Percentiles rank a stretch among this genome's conserved stretches.
Conservation (phyloP, 2,888 invertebrate genomes). For the Desoria tigrina region DNA sequence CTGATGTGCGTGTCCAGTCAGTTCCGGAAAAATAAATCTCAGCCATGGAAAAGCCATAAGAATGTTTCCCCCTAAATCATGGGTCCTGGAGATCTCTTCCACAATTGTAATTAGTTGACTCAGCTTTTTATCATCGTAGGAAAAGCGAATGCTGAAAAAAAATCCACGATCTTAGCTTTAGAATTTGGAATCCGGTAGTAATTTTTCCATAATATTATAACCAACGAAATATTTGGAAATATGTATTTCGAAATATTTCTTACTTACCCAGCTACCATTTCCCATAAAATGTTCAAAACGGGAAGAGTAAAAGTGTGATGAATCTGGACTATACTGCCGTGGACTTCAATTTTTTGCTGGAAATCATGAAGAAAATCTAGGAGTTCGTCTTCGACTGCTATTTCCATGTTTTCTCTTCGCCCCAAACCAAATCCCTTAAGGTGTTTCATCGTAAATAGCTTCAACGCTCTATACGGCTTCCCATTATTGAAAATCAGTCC, state of each 20-base stretch:
- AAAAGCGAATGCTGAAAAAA: slow-evolving; percentile 28
- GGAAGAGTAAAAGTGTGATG: slow-evolving; percentile 48
- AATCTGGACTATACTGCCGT: slow-evolving; percentile 30
- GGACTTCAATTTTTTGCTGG: slow-evolving; percentile 19
- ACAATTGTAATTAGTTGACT: slow-evolving; percentile 38
- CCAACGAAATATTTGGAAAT: background rate
- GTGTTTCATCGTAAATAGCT: slow-evolving; percentile 41
- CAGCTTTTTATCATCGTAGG: slow-evolving; percentile 45
- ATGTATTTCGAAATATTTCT: no score
- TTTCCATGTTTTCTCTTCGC: slow-evolving; percentile 44
- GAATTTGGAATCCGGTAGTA: no score
- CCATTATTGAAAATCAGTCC: slow-evolving; percentile 51
- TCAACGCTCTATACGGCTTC: slow-evolving; percentile 40
- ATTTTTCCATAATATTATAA: no score
- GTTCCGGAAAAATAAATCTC: slow-evolving; percentile 41
- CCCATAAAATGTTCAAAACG: slow-evolving; percentile 50
- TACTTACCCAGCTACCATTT: slow-evolving; percentile 43
- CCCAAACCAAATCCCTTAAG: slow-evolving; percentile 49
- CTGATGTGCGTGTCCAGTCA: slow-evolving; percentile 48
- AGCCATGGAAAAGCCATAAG: slow-evolving; percentile 48
- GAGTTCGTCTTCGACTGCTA: slow-evolving; percentile 47
- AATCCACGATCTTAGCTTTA: no score
- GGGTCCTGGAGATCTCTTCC: slow-evolving; percentile 42
- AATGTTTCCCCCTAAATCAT: slow-evolving; percentile 49
- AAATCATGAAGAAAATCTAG: slow-evolving; percentile 42